phyloP scores from a whole-genome alignment of 2,888 invertebrate genomes.

The Coelopa pilipes region DNA sequence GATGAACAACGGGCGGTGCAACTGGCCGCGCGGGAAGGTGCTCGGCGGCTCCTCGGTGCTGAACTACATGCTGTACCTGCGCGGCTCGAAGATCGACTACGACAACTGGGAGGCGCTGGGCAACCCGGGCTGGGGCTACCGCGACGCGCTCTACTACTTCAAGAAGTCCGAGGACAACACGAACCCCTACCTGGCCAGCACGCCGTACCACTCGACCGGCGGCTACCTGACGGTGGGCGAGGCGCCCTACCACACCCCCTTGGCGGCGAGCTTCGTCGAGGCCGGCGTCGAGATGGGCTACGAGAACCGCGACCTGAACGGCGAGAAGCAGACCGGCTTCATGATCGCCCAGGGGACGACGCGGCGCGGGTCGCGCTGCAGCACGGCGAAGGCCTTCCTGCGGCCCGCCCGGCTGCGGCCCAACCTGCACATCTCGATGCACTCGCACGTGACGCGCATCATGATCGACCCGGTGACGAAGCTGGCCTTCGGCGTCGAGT shows the following conservation, averaged over 20 bases:
- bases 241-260: conserved; percentile 86
- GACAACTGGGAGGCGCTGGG: conserved; percentile 89
- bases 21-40: conserved; percentile 93
- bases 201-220: conserved; percentile 82
- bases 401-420: conserved; percentile 80
- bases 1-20: conserved; percentile 85
- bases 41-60: conserved; percentile 89
- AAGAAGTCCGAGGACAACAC: conserved; percentile 92
- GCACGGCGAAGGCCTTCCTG: conserved; percentile 88
- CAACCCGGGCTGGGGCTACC: conserved; percentile 88
- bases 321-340: conserved; percentile 86
- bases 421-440: conserved; percentile 88
- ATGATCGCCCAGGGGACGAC: conserved; percentile 89
- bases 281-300: conserved; percentile 87
- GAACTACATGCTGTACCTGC: conserved; percentile 91
- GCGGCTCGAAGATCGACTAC: conserved; percentile 91
- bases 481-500: conserved; percentile 84
- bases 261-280: conserved; percentile 83
- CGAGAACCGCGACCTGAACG: conserved; percentile 87
- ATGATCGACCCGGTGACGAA: conserved; percentile 79
- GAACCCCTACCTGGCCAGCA: conserved; percentile 83
- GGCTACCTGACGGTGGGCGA: conserved; percentile 87
- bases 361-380: conserved; percentile 84
- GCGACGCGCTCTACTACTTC: conserved; percentile 83
- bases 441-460: conserved; percentile 81